A percentile compares a stretch with the other conserved stretches of the same genome.
Conservation (phyloP, 2,797 vertebrate species). For the Percopsis omiscomaycus region DNA sequence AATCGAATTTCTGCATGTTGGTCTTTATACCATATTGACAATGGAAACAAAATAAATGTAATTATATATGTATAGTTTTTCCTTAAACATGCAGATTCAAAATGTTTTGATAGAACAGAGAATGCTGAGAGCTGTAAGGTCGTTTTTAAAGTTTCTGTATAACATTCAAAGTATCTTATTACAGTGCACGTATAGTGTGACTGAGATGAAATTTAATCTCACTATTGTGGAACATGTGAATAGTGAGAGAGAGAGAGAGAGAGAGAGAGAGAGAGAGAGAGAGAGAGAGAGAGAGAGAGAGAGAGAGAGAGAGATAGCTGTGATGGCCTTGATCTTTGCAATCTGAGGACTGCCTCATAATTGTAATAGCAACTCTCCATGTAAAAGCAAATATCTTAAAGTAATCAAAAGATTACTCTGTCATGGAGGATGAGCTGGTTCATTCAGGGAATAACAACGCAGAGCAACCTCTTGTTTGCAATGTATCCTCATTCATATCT, state of each 20-base stretch:
- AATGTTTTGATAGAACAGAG: not conserved
- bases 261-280: slow-evolving; percentile 5
- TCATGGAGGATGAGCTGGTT: too few relatives aligned
- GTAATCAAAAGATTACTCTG: too few relatives aligned
- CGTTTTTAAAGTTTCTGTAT: slow-evolving; percentile 20
- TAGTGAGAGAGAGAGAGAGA: slow-evolving; percentile 3
- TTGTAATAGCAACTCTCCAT: not conserved
- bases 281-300: slow-evolving; percentile 3
- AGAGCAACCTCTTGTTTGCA: too few relatives aligned
- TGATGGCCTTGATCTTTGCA: slow-evolving; percentile 1
- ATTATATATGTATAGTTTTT: too few relatives aligned
- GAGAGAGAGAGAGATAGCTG: slow-evolving; percentile 11
- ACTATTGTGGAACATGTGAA: slow-evolving; percentile 28
- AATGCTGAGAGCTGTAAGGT: not conserved
- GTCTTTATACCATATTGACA: too few relatives aligned
- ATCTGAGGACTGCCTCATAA: not conserved
- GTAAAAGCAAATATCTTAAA: too few relatives aligned
- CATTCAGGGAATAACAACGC: too few relatives aligned
- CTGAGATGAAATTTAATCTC: slow-evolving; percentile 43
- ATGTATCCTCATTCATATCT: too few relatives aligned
- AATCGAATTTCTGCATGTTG: too few relatives aligned
- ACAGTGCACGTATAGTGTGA: slow-evolving; percentile 40
- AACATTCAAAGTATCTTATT: slow-evolving; percentile 34
- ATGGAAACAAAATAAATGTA: too few relatives aligned
- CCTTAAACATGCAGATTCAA: too few relatives aligned